Evolutionary conservation across 2,888 invertebrate species (phyloP), one percentile per base, ranked within the genome.

Genomic region (Cordilura impudica): DNA sequence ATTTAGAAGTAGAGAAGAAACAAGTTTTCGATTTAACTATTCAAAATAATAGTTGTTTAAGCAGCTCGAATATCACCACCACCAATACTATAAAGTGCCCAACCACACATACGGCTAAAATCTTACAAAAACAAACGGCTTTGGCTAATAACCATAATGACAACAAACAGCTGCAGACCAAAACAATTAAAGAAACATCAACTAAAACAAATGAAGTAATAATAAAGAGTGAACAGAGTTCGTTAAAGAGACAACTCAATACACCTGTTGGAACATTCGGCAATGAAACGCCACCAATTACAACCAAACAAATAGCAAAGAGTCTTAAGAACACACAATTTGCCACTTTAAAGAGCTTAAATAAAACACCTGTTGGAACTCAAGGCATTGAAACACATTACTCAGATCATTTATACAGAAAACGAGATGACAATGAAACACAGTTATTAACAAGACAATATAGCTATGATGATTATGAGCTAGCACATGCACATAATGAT

Each of bases 121-220:
- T 70, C 49, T 58, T 35, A 61, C 63, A 71, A 61, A 69, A 81
- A 75, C 78, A 63, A 82, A 81, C 76, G 78, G 61, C 77, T 81
- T 77, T 82, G 72, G 49, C 67, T 61, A 76, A 77, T 70, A 67
- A 67, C 61, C 56, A 74, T 29, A 73, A 77, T 74, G 43, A 23
- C 58, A 65, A 77, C 70, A 78, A 63, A 43, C 76, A 81, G 82
- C 76, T 82, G 78, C 66, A 69, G 77, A 66, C 54, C 67, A 70
- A 66, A 54, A 71, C 72, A 70, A 75, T 81, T 78, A 79, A 76
- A 79, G 79, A 74, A 74, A 74, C 78, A 77, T 47, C 81, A 86
- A 70, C 81, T 81, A 79, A 83, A 83, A 66, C 81, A 82, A 35
- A 81, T 56, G 56, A 63, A 51, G n/a, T n/a, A n/a, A 56, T 26